These are phyloP conservation scores for Eupithecia vulgata DNA, from an alignment of 2,888 invertebrate genomes.

Conservation along the genomic window DNA sequence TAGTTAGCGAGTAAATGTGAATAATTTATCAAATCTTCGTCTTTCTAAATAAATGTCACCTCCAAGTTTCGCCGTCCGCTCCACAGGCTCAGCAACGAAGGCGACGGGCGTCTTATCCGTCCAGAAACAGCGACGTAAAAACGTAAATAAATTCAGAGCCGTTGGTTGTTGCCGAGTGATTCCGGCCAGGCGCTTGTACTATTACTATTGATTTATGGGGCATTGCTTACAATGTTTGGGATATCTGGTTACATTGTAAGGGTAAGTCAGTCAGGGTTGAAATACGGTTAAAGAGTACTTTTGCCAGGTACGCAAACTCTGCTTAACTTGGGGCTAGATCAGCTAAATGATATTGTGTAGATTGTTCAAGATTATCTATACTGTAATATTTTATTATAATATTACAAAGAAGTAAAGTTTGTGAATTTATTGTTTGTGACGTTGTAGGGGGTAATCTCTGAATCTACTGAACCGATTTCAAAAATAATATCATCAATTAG, in stretches of 20 bases:
- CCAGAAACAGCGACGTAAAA: slow-evolving; percentile 18
- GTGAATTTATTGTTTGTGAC: too few relatives aligned
- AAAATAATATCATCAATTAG: too few relatives aligned
- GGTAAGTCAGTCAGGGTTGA: not conserved
- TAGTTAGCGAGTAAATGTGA: too few relatives aligned
- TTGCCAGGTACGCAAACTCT: too few relatives aligned
- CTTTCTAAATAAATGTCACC: not conserved
- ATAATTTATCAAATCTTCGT: too few relatives aligned
- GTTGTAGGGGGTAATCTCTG: too few relatives aligned
- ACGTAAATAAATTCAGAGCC: slow-evolving; percentile 14
- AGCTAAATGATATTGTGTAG: too few relatives aligned
- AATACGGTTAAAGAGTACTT: not conserved
- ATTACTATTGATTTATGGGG: not conserved
- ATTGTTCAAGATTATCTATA: too few relatives aligned
- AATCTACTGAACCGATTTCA: too few relatives aligned
- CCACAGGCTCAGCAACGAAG: not conserved
- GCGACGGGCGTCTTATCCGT: slow-evolving; percentile 13
- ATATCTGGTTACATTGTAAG: not conserved
- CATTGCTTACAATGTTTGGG: not conserved
- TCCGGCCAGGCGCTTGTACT: slow-evolving; percentile 6
- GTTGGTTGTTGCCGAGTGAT: slow-evolving; percentile 18
- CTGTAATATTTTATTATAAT: too few relatives aligned
- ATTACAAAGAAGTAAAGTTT: too few relatives aligned
- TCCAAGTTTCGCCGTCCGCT: not conserved
- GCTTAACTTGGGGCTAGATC: too few relatives aligned